Conservation (phyloP, 2,888 invertebrate genomes). For the Choristoneura rosaceana region DNA sequence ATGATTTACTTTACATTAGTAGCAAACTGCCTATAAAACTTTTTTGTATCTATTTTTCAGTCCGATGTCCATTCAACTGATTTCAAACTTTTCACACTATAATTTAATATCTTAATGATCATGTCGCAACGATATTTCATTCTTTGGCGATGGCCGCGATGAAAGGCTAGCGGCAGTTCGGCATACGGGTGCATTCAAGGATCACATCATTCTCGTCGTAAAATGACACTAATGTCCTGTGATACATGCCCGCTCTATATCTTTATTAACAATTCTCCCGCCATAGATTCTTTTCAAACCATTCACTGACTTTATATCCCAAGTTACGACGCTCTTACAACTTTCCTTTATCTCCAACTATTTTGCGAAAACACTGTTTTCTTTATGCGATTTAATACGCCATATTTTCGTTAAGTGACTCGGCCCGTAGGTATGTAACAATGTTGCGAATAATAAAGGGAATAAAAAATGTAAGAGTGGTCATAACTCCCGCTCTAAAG, state of each 20-base stretch:
- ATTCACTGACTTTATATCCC: slow-evolving; percentile 81
- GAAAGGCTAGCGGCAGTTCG: slow-evolving; percentile 40
- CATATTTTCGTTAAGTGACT: slow-evolving; percentile 82
- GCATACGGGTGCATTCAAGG: slow-evolving; percentile 74
- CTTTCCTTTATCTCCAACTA: slow-evolving; percentile 80
- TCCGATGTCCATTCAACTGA: slow-evolving; percentile 6
- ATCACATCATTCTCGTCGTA: slow-evolving; percentile 69
- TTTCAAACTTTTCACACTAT: slow-evolving; percentile 32
- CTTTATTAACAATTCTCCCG: slow-evolving; percentile 83
- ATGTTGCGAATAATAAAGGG: slow-evolving; percentile 77
- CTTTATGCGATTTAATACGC: slow-evolving; percentile 82
- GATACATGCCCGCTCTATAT: slow-evolving; percentile 80
- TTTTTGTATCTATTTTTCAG: slow-evolving; percentile 1
- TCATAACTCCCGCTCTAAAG: slow-evolving; percentile 70
- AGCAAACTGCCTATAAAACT: slow-evolving; percentile 1
- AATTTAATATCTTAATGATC: slow-evolving; percentile 37
- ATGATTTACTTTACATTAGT: background rate
- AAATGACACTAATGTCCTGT: slow-evolving; percentile 80
- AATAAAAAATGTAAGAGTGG: slow-evolving; percentile 74
- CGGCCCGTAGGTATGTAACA: slow-evolving; percentile 63
- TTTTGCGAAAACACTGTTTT: slow-evolving; percentile 84
- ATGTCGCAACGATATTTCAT: slow-evolving; percentile 37
- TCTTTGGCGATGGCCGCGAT: slow-evolving; percentile 32
- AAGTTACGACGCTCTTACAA: slow-evolving; percentile 80
- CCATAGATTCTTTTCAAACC: slow-evolving; percentile 76